Evolutionary conservation across 2,797 vertebrate species (phyloP).

Genomic region (Paramormyrops hopkinsi): DNA sequence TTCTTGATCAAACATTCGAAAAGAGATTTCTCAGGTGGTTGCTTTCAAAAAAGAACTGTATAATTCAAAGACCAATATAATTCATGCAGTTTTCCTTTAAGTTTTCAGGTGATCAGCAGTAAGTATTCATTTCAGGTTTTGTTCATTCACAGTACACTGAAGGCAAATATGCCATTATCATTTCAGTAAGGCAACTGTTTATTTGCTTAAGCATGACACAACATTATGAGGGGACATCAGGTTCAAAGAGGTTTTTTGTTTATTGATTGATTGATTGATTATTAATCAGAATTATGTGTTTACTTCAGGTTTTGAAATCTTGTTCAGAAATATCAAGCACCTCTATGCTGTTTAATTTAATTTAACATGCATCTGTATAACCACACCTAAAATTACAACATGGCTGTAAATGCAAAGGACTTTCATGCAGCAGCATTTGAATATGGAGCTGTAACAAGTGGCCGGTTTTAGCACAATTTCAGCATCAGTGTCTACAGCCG

Average conservation of each 20-base stretch:
- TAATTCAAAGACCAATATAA: neutral
- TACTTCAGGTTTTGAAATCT: neutral
- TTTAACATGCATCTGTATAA: neutral
- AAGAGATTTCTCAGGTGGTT: neutral
- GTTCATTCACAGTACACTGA: neutral
- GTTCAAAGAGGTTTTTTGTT: neutral
- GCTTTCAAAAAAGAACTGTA: neutral
- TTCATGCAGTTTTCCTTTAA: neutral
- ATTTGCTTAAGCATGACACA: neutral
- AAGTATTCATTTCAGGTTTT: neutral
- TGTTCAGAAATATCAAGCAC: neutral
- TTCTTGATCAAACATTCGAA: neutral
- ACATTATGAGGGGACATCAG: neutral
- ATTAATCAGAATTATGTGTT: neutral
- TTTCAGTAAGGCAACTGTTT: neutral
- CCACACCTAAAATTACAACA: neutral
- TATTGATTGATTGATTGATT: neutral
- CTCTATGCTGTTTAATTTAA: neutral
- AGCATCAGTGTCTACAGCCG: slow-evolving; percentile 9
- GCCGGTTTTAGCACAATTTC: neutral
- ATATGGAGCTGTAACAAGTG: neutral
- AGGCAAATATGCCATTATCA: neutral
- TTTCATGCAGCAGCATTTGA: neutral
- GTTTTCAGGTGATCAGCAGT: neutral
- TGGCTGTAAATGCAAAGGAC: neutral